A percentile compares a stretch with the other conserved stretches of the same genome.
Conservation (phyloP, 2,113 vertebrate species). For the Erythrolamprus reginae region DNA sequence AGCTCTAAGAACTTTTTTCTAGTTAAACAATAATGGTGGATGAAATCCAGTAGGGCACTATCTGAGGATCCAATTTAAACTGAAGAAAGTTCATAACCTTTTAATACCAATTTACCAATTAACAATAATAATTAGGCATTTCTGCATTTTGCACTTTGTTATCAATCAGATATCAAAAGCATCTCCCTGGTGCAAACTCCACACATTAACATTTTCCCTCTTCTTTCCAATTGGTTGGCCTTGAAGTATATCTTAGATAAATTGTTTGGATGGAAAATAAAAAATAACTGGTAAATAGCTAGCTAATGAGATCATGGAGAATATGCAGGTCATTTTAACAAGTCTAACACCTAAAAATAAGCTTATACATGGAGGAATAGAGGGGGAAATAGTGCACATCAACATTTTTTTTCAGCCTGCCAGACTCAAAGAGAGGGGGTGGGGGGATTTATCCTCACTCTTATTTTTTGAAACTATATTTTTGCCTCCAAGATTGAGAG, state of each 20-base stretch:
- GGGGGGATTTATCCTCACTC: too few species aligned
- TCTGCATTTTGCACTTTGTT: neutral
- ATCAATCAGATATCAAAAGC: neutral
- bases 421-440: too few species aligned
- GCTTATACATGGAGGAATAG: neutral
- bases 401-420: too few species aligned
- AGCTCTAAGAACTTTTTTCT: neutral
- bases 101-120: neutral
- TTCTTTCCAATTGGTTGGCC: neutral
- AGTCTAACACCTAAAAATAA: neutral
- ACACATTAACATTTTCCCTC: neutral
- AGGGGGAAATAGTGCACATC: too few species aligned
- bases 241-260: neutral
- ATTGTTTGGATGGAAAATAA: neutral
- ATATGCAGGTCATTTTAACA: neutral
- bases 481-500: too few species aligned
- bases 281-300: neutral
- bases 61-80: neutral
- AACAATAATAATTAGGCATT: neutral
- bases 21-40: neutral
- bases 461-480: too few species aligned
- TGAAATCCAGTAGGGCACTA: neutral
- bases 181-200: neutral
- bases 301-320: neutral
- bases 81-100: neutral